Evolutionary conservation across 2,888 invertebrate species (phyloP).

Genomic region (Thera obeliscata): DNA sequence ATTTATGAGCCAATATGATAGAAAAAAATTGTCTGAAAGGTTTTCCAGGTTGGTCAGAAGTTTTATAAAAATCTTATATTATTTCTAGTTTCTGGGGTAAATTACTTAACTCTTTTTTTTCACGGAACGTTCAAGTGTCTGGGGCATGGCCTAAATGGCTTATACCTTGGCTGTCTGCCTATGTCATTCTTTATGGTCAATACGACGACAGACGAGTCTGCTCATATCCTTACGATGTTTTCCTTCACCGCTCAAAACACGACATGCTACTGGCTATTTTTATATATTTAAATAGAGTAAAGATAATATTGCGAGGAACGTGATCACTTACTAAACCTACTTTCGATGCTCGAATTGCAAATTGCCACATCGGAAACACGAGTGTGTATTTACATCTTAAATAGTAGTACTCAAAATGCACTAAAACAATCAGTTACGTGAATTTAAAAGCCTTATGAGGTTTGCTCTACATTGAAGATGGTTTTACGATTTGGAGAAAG

Average conservation of each 20-base stretch:
- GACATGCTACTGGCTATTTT: background rate
- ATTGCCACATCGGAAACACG: conserved; percentile 15
- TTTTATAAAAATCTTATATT: no score
- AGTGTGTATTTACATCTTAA: conserved; percentile 8
- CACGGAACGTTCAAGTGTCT: no score
- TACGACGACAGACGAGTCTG: background rate
- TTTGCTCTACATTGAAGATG: conserved; percentile 32
- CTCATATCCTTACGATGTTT: background rate
- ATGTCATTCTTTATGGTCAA: no score
- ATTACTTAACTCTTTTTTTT: no score
- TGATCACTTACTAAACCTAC: background rate
- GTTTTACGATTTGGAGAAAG: conserved; percentile 1
- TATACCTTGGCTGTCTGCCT: no score
- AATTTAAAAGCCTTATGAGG: conserved; percentile 37
- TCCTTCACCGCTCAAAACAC: background rate
- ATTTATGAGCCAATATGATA: no score
- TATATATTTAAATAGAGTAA: background rate
- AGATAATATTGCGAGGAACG: background rate
- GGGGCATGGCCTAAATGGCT: no score
- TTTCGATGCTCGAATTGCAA: conserved; percentile 1
- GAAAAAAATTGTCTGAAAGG: no score
- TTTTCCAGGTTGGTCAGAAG: no score
- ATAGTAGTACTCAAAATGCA: conserved; percentile 23
- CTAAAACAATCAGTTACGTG: conserved; percentile 33
- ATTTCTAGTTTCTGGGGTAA: no score